phyloP scores from a whole-genome alignment of 2,888 invertebrate genomes.

The Epinotia ramella region DNA sequence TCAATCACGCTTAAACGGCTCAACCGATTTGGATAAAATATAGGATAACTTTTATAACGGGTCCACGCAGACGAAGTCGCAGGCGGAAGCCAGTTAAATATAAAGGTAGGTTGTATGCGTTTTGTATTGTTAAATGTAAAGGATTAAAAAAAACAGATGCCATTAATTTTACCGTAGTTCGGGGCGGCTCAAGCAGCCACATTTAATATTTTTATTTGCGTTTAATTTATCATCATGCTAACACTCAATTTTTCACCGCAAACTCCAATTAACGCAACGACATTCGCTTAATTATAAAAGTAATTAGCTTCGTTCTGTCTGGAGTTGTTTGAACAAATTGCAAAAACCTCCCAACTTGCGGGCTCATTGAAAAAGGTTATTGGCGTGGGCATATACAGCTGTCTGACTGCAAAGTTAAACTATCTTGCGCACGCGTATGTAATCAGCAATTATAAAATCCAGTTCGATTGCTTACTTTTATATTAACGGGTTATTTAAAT shows the following conservation, averaged over 20 bases:
- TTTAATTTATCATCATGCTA: slow-evolving; percentile 72
- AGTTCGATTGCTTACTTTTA: neutral
- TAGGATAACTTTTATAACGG: too few species aligned
- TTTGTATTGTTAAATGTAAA: slow-evolving; percentile 14
- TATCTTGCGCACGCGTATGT: slow-evolving; percentile 10
- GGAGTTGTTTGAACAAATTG: slow-evolving; percentile 48
- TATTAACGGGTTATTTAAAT: neutral
- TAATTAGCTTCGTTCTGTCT: slow-evolving; percentile 65
- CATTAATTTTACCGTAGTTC: slow-evolving; percentile 39
- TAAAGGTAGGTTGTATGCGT: neutral
- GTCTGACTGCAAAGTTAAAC: slow-evolving; percentile 19
- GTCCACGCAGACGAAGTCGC: too few species aligned
- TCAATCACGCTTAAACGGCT: too few species aligned
- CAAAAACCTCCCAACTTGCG: slow-evolving; percentile 45
- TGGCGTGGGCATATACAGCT: slow-evolving; percentile 31
- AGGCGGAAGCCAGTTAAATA: too few species aligned
- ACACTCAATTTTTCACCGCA: slow-evolving; percentile 67
- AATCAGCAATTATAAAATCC: slow-evolving; percentile 19
- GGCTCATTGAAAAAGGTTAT: slow-evolving; percentile 48
- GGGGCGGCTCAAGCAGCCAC: slow-evolving; percentile 22
- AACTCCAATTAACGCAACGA: slow-evolving; percentile 68
- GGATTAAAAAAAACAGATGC: slow-evolving; percentile 8
- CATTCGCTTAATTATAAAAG: slow-evolving; percentile 71
- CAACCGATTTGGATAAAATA: too few species aligned
- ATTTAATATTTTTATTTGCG: slow-evolving; percentile 61